Conservation (phyloP, 2,888 invertebrate species). For the Platycnemis pennipes region DNA sequence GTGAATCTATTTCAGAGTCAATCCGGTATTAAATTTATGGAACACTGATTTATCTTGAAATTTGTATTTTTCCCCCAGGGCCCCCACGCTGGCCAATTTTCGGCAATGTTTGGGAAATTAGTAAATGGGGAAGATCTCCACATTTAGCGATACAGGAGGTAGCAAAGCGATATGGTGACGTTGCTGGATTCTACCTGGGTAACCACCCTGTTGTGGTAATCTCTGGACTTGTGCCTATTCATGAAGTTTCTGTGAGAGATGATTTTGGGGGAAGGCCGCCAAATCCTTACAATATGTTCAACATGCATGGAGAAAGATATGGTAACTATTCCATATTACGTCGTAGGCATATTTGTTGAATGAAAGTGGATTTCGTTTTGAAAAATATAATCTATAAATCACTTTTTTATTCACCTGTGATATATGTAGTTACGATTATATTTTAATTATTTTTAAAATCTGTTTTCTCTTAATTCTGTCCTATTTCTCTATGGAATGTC, state of each 20-base stretch:
- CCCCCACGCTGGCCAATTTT: constrained; percentile 44
- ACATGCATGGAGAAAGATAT: background rate
- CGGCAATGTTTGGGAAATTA: constrained; percentile 38
- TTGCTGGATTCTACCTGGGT: constrained; percentile 28
- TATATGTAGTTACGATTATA: no score
- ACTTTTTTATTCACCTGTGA: no score
- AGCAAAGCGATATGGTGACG: constrained; percentile 1
- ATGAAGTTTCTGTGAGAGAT: constrained; percentile 47
- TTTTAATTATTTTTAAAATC: no score
- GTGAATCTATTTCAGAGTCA: no score
- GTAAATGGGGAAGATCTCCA: background rate
- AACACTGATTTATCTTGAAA: background rate
- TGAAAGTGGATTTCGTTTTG: no score
- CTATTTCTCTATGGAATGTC: no score
- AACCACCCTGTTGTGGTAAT: constrained; percentile 30
- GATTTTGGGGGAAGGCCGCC: constrained; percentile 22
- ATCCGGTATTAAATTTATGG: background rate
- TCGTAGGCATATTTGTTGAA: no score
- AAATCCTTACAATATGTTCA: constrained; percentile 55
- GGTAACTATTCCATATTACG: background rate
- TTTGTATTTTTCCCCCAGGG: background rate
- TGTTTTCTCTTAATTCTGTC: no score
- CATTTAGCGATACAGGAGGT: constrained; percentile 27
- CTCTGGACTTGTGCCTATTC: constrained; percentile 47
- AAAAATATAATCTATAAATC: no score